A percentile compares a stretch with the other conserved stretches of the same genome.
phyloP scores from a whole-genome alignment of 2,888 invertebrate species.

The Cosmopolites sordidus region DNA sequence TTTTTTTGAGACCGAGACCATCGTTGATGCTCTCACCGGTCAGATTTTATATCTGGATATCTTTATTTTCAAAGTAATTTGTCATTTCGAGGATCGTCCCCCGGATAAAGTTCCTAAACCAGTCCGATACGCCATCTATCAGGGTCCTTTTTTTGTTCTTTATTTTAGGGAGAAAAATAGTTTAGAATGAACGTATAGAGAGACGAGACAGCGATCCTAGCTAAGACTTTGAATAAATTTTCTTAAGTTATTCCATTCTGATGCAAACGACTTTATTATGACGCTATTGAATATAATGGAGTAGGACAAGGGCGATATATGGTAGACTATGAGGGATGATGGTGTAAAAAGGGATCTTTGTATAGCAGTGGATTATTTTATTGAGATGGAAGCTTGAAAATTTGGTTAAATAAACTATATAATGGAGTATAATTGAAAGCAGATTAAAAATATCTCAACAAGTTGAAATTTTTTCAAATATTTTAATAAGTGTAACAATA shows the following conservation, averaged over 20 bases:
- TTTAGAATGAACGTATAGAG: neutral
- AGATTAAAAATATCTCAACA: too few species aligned
- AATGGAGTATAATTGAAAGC: too few species aligned
- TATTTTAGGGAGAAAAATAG: neutral
- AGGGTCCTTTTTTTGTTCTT: neutral
- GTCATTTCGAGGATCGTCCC: slow-evolving; percentile 34
- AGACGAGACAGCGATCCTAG: neutral
- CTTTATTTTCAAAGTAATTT: slow-evolving; percentile 34
- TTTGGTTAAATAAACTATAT: too few species aligned
- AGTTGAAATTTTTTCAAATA: too few species aligned
- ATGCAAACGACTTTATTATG: slow-evolving; percentile 27
- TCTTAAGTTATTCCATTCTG: slow-evolving; percentile 20
- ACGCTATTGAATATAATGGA: slow-evolving; percentile 20
- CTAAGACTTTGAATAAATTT: slow-evolving; percentile 23
- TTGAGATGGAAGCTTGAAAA: too few species aligned
- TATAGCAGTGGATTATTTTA: too few species aligned
- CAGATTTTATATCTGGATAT: slow-evolving; percentile 34
- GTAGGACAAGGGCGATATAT: slow-evolving; percentile 2
- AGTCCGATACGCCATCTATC: slow-evolving; percentile 25
- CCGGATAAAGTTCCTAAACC: slow-evolving; percentile 14
- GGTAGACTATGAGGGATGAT: neutral
- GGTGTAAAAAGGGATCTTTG: neutral
- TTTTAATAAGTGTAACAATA: too few species aligned
- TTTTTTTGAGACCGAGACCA: too few species aligned
- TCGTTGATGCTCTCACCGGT: too few species aligned